Conservation (phyloP, 2,888 invertebrate species). For the Hypercompe scribonia region DNA sequence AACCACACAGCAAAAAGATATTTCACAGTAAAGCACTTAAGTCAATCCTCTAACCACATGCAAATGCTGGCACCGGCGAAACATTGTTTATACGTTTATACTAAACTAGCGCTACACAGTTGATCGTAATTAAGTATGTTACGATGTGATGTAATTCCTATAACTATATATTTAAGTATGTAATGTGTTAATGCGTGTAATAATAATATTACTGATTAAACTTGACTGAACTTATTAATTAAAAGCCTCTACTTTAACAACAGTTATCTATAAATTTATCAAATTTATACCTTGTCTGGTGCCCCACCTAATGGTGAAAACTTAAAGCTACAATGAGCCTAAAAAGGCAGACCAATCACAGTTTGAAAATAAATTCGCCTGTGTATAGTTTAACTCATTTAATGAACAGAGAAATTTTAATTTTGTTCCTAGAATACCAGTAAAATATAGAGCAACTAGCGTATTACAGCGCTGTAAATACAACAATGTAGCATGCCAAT, state of each 20-base stretch:
- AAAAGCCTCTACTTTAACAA: too few relatives aligned
- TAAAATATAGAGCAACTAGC: not conserved
- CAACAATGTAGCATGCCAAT: constrained; percentile 1
- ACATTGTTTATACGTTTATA: not conserved
- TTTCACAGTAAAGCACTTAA: not conserved
- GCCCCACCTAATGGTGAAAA: not conserved
- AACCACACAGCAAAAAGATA: not conserved
- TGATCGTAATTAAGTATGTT: not conserved
- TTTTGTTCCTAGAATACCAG: not conserved
- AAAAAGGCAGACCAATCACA: not conserved
- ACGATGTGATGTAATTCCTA: not conserved
- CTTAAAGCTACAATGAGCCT: not conserved
- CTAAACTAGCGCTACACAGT: not conserved
- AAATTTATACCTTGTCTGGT: not conserved
- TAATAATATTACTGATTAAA: too few relatives aligned
- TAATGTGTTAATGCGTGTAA: not conserved
- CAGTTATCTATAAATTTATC: too few relatives aligned
- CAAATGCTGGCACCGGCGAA: not conserved
- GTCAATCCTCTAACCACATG: not conserved
- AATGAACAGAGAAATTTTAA: not conserved
- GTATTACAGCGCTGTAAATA: not conserved
- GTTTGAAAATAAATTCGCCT: too few relatives aligned
- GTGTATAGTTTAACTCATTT: not conserved
- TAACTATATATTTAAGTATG: not conserved
- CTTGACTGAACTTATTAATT: too few relatives aligned